Conservation (phyloP, 2,888 invertebrate genomes). For the Corythucha ciliata region DNA sequence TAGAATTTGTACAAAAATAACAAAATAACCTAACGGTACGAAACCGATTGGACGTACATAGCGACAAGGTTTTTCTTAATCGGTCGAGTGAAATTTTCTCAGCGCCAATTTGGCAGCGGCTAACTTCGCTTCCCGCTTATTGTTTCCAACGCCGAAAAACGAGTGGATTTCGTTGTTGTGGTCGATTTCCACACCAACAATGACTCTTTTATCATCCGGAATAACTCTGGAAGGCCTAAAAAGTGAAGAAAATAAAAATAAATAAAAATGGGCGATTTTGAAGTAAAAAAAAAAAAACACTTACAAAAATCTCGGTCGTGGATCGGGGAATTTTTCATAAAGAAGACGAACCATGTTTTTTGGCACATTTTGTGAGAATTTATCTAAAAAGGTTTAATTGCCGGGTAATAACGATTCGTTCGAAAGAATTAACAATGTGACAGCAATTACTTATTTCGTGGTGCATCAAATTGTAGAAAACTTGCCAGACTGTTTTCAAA, state of each 20-base stretch:
- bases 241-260: background rate
- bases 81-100: conserved; percentile 23
- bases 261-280: conserved; percentile 1
- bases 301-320: conserved; percentile 62
- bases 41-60: too few relatives aligned
- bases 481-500: conserved; percentile 64
- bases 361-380: conserved; percentile 73
- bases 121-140: conserved; percentile 60
- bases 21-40: too few relatives aligned
- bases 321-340: conserved; percentile 62
- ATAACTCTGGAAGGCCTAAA: background rate
- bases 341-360: conserved; percentile 82
- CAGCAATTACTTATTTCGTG: conserved; percentile 58
- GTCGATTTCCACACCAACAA: conserved; percentile 34
- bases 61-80: too few relatives aligned
- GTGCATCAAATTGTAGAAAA: conserved; percentile 73
- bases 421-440: background rate
- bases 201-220: conserved; percentile 27
- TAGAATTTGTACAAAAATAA: too few relatives aligned
- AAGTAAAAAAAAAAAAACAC: conserved; percentile 35
- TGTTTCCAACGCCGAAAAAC: conserved; percentile 62
- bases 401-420: background rate
- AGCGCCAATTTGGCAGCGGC: conserved; percentile 73
- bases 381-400: conserved; percentile 46
- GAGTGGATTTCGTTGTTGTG: conserved; percentile 42